Conservation (phyloP, 2,888 invertebrate species). For the Eupithecia subfuscata region DNA sequence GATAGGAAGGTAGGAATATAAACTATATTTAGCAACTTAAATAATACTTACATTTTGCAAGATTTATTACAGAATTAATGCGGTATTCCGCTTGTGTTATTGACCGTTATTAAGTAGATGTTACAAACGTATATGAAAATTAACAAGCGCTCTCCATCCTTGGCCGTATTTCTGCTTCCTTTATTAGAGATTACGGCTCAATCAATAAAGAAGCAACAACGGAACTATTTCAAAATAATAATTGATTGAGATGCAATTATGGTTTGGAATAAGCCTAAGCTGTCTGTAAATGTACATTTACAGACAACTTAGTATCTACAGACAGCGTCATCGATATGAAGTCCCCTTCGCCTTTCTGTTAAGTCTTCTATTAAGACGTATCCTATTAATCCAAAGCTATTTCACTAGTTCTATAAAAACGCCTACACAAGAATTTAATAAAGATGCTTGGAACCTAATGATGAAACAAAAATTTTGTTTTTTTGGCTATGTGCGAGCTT, state of each 20-base stretch:
- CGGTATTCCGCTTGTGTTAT: background rate
- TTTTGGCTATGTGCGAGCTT: background rate
- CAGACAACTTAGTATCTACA: background rate
- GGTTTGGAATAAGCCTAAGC: background rate
- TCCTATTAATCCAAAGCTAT: background rate
- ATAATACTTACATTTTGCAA: background rate
- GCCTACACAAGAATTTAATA: background rate
- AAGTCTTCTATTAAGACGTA: background rate
- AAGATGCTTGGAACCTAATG: background rate
- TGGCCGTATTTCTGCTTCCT: constrained; percentile 35
- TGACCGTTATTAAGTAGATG: constrained; percentile 4
- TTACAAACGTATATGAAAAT: constrained; percentile 13
- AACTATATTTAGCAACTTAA: background rate
- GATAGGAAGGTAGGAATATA: background rate
- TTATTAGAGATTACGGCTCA: constrained; percentile 19
- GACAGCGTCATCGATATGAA: background rate
- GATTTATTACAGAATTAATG: background rate
- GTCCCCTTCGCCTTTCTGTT: background rate
- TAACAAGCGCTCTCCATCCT: constrained; percentile 27
- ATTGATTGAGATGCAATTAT: constrained; percentile 7
- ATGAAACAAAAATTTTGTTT: background rate
- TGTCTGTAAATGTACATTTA: background rate
- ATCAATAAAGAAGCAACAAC: constrained; percentile 21
- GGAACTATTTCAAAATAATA: constrained; percentile 21
- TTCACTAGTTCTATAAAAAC: background rate